Percentiles rank a stretch among this genome's conserved stretches.
Conservation (phyloP, 1,140 invertebrate species). For the Drosophila erecta region DNA sequence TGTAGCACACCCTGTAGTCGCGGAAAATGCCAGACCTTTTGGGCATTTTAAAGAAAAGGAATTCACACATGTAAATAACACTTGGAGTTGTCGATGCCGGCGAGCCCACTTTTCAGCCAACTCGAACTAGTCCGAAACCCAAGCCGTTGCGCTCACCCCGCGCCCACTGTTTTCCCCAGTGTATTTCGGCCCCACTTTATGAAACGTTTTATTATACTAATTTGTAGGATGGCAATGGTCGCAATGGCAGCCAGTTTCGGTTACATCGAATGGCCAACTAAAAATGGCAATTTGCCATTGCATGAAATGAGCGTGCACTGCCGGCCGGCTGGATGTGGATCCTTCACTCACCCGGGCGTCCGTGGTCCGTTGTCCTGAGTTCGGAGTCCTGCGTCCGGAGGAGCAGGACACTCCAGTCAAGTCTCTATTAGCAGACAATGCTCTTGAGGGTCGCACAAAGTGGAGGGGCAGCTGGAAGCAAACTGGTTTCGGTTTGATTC, state of each 20-base stretch:
- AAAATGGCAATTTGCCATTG: constrained; percentile 83
- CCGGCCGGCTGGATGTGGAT: constrained; percentile 11
- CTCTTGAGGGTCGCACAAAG: constrained; percentile 25
- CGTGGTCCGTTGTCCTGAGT: neutral
- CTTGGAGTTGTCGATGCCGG: too few relatives aligned
- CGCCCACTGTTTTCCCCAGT: constrained; percentile 21
- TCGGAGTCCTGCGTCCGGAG: neutral
- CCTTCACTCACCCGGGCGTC: constrained; percentile 1
- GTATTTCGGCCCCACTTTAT: constrained; percentile 66
- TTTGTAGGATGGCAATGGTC: constrained; percentile 79
- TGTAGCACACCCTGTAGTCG: neutral
- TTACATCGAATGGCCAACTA: constrained; percentile 80
- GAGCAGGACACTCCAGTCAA: constrained; percentile 70
- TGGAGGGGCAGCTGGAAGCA: constrained; percentile 1
- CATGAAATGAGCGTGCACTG: constrained; percentile 47
- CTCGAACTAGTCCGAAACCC: constrained; percentile 21
- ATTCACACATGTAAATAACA: too few relatives aligned
- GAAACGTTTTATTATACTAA: constrained; percentile 84
- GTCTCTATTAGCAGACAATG: constrained; percentile 84
- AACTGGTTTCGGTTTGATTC: constrained; percentile 39
- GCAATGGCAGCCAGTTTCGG: constrained; percentile 74
- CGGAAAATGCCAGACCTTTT: neutral
- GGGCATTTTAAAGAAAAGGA: too few relatives aligned
- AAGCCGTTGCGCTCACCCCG: constrained; percentile 27
- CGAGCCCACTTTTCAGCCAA: too few relatives aligned